phyloP scores from a whole-genome alignment of 2,797 vertebrate genomes.

The Sitta carolinensis region DNA sequence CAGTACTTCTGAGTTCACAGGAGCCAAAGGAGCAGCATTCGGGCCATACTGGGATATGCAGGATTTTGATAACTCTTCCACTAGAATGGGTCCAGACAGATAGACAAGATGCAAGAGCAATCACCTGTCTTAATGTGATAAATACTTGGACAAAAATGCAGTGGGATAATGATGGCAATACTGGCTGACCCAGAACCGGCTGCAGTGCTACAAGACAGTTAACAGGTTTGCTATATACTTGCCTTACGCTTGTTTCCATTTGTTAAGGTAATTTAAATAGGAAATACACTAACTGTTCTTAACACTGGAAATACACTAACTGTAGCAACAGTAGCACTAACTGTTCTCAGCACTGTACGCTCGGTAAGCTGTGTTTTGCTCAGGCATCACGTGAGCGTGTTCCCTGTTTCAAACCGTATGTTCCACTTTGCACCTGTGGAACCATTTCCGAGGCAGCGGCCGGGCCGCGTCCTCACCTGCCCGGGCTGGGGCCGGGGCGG shows the following conservation, averaged over 20 bases:
- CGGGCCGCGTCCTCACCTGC: not conserved
- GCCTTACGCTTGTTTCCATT: not conserved
- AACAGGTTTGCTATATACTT: accelerated
- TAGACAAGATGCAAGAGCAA: not conserved
- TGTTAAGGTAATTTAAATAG: not conserved
- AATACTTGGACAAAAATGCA: not conserved
- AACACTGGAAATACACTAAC: not conserved
- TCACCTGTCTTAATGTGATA: not conserved
- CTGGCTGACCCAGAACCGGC: not conserved
- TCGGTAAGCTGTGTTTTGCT: not conserved
- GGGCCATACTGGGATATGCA: not conserved
- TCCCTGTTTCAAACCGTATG: accelerated
- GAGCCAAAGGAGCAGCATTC: not conserved
- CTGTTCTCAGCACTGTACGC: accelerated
- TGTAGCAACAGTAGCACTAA: not conserved
- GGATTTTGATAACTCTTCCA: not conserved
- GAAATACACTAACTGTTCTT: not conserved
- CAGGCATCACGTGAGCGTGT: not conserved
- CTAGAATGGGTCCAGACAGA: not conserved
- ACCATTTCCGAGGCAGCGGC: not conserved
- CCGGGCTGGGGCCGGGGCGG: not conserved
- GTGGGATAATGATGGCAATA: not conserved
- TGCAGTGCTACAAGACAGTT: not conserved
- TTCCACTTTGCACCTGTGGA: accelerated
- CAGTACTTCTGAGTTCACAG: not conserved